Percentiles rank a stretch among this genome's conserved stretches.
These are phyloP conservation scores for Buathra laborator DNA, from an alignment of 2,888 invertebrate genomes.

Conservation along the genomic window DNA sequence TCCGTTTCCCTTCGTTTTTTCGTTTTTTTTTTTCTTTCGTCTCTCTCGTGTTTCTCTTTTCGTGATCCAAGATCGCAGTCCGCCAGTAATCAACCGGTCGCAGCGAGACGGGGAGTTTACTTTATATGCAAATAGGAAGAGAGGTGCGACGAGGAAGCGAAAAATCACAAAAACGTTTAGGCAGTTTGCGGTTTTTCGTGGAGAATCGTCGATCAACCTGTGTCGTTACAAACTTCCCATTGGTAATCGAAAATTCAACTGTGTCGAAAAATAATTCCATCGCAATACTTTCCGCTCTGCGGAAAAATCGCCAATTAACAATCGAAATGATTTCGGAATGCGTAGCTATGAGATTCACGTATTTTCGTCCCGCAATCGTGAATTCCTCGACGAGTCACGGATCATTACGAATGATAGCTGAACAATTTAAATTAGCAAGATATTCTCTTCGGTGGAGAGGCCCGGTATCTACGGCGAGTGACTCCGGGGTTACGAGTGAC, in stretches of 20 bases:
- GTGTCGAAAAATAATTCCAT: no score
- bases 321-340: no score
- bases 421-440: constrained; percentile 73
- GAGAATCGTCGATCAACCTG: constrained; percentile 47
- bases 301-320: neutral
- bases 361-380: constrained; percentile 6
- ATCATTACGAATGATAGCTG: constrained; percentile 76
- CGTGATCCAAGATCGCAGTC: constrained; percentile 76
- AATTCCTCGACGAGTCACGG: constrained; percentile 66
- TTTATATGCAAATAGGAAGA: constrained; percentile 83
- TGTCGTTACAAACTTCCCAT: neutral
- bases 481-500: constrained; percentile 61
- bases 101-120: constrained; percentile 78
- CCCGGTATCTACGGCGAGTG: constrained; percentile 14
- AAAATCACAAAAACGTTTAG: constrained; percentile 65
- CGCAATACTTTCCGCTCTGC: neutral
- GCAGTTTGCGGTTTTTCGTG: constrained; percentile 41
- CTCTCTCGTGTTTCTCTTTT: constrained; percentile 41
- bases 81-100: constrained; percentile 72
- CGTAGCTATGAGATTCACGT: constrained; percentile 16
- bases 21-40: constrained; percentile 41
- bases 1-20: constrained; percentile 29
- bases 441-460: constrained; percentile 36
- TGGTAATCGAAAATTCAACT: neutral
- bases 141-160: constrained; percentile 73